Base-by-base conservation (phyloP, 2,113 vertebrate genomes). In the Dicerorhinus sumatrensis region DNA sequence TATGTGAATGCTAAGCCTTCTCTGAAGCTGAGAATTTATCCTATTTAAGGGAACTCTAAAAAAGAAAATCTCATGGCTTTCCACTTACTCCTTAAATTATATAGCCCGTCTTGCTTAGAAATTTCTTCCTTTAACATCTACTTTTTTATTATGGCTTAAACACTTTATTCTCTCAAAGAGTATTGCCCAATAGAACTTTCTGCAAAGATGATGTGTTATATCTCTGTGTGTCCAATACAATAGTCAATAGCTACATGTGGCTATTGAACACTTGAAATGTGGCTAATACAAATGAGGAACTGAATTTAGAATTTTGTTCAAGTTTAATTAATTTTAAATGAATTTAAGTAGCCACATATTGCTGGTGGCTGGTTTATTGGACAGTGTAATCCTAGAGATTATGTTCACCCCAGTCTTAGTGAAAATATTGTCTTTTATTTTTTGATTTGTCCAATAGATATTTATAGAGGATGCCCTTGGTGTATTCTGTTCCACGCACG, bases 301-400 rank as follows among this genome's bases (percentile, higher is more conserved):
- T 48, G 9, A 94, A 85, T 85, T 88, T 62, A 77, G 8, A 46
- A 72, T 95, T 96, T 91, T 54, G 2, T 80, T 89, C 29, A 96
- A 70, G 5, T 84, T 69, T 79, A 87, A 46, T 60, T 16, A 42
- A 62, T 81, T 95, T 95, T 65, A 85, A 93, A 51, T 36, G 18
- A 84, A 70, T 92, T 94, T 80, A 42, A 84, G 77, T 20, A 69
- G 67, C 8, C 23, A 76, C 11, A 51, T 75, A 89, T 39, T 11
- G 4, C 20, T 81, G 2, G 51, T 73, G 27, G 4, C 20, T 60
- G 16, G 8, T 51, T 1, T 62, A 69, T 4, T 91, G 39, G 3
- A 70, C 10, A 95, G 5, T 46, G 16, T 21, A 79, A 89, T 82
- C 77, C 33, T 76, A 81, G 5, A 92, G 51, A 72, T 67, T 18